Conservation (phyloP, 2,797 vertebrate species). For the Microctenopoma lineatum region DNA sequence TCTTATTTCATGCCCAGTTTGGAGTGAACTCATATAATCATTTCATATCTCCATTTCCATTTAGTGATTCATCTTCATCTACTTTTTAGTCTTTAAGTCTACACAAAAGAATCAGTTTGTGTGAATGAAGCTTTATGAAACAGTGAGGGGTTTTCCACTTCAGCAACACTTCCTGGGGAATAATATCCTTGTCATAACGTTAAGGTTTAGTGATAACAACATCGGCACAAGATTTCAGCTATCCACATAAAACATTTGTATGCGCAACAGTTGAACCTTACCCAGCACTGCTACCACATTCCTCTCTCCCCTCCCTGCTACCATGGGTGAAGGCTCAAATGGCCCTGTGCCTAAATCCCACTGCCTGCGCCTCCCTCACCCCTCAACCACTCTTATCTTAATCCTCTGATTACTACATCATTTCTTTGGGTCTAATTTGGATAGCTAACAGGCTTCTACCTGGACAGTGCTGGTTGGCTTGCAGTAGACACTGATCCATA, state of each 20-base stretch:
- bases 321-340: constrained; percentile 42
- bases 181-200: background rate
- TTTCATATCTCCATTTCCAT: background rate
- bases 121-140: background rate
- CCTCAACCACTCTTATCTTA: constrained; percentile 58
- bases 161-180: background rate
- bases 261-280: constrained; percentile 27
- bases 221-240: background rate
- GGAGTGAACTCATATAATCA: background rate
- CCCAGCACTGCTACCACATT: background rate
- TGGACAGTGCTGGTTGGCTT: constrained; percentile 37
- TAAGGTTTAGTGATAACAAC: background rate
- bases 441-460: constrained; percentile 53
- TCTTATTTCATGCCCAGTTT: background rate
- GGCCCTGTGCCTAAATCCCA: constrained; percentile 57
- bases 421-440: constrained; percentile 67
- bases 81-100: background rate
- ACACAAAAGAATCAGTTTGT: background rate
- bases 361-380: constrained; percentile 24
- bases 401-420: constrained; percentile 72
- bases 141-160: background rate
- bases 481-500: constrained; percentile 51
- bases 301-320: constrained; percentile 4
- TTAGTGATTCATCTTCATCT: background rate
- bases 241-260: background rate